These are phyloP conservation scores for Lordiphosa stackelbergi DNA, from an alignment of 1,140 invertebrate species.

Conservation along the genomic window DNA sequence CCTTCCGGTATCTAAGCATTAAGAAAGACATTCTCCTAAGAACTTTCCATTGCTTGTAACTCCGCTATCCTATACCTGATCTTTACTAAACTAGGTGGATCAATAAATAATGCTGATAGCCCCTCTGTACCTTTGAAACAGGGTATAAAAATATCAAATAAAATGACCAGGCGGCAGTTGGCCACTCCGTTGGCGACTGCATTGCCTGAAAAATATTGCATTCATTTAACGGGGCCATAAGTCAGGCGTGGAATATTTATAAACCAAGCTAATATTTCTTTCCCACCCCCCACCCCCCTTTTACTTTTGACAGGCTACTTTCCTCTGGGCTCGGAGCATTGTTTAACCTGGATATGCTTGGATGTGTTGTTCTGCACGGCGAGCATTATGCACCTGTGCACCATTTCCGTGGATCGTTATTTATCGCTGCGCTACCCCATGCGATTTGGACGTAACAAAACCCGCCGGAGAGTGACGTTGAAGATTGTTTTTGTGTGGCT, in stretches of 20 bases:
- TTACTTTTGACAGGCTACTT: constrained; percentile 85
- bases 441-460: constrained; percentile 93
- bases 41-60: no score
- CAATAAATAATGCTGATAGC: no score
- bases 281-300: constrained; percentile 3
- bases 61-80: no score
- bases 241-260: constrained; percentile 30
- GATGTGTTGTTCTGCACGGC: constrained; percentile 97
- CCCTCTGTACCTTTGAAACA: no score
- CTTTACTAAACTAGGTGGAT: no score
- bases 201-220: constrained; percentile 51
- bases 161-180: constrained; percentile 53
- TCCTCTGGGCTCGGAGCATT: constrained; percentile 87
- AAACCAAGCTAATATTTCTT: constrained; percentile 3
- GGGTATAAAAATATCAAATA: constrained; percentile 39
- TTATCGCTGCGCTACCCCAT: constrained; percentile 91
- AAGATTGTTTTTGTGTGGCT: constrained; percentile 96
- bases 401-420: constrained; percentile 95
- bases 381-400: constrained; percentile 96
- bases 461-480: constrained; percentile 87
- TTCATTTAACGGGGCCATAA: constrained; percentile 36
- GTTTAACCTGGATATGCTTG: constrained; percentile 91
- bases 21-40: no score
- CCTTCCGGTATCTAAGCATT: no score
- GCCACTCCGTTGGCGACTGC: constrained; percentile 24